Evolutionary conservation across 1,140 invertebrate species (phyloP), one percentile per base, ranked within the genome.

Genomic region (Episyrphus balteatus): DNA sequence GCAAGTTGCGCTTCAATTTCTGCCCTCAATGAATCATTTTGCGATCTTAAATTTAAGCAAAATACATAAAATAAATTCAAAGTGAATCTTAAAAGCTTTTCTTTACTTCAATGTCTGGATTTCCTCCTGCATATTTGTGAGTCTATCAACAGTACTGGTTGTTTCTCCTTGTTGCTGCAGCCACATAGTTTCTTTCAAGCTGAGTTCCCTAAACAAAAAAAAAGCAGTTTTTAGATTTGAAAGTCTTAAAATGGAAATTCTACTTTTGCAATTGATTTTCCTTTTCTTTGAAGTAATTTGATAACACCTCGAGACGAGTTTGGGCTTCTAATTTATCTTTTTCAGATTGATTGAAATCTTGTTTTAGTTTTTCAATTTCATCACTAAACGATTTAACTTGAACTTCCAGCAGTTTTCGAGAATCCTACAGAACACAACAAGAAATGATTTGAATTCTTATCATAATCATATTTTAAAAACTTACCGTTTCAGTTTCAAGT

Each of bases 231-330:
- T 40, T 12, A 21, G 30, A 39, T 17, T 21, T 18, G 11, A 26
- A 40, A 3, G 12, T 36, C 14, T 12, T 14, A 50, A 43, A 43
- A 36, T 32, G 7, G 3, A 41, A 42, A 13, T 8, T 32, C 5
- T 72, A 87, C 87, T 87, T 89, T 64, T 90, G 80, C 19, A 90
- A 70, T 66, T 91, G 82, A 15, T 79, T 75, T 71, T 93, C 89
- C 59, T 88, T 86, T 51, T 92, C 86, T 59, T 90, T 84, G 69
- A 93, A 93, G 61, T 91, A 92, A 57, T 83, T 84, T 0, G 84
- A 83, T 31, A 93, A 70, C 7, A 92, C 88, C 65, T 88, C 82
- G 1, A 93, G 73, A 55, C 86, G 80, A 0, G 86, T 91, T 56
- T 83, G 75, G 1, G 86, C 83, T 62, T 92, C 87, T 14, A 82